These are phyloP conservation scores for Drosophila lacicola DNA, from an alignment of 2,888 invertebrate genomes.

Conservation along the genomic window DNA sequence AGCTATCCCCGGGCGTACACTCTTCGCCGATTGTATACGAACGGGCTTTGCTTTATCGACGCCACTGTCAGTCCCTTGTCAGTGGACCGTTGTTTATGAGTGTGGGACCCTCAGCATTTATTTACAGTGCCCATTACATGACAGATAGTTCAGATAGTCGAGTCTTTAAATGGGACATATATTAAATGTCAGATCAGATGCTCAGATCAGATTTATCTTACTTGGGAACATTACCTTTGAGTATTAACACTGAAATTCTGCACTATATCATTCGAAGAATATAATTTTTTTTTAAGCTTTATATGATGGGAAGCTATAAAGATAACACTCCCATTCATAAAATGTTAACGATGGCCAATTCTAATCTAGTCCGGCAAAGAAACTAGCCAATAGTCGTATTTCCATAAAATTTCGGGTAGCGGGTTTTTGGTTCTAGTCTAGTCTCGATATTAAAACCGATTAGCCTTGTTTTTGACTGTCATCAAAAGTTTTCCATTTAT, in stretches of 20 bases:
- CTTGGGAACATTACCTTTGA: not conserved
- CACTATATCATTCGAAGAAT: not conserved
- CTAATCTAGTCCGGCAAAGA: slow-evolving; percentile 5
- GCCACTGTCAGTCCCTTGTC: slow-evolving; percentile 68
- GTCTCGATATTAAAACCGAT: too few species aligned
- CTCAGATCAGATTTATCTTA: not conserved
- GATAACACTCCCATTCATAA: slow-evolving; percentile 55
- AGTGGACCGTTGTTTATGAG: slow-evolving; percentile 70
- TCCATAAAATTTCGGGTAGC: not conserved
- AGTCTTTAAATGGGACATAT: slow-evolving; percentile 22
- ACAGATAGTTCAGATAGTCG: slow-evolving; percentile 46
- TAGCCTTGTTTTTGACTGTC: too few species aligned
- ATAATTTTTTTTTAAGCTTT: not conserved
- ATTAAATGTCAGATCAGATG: not conserved
- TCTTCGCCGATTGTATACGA: slow-evolving; percentile 37
- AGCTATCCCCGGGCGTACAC: not conserved
- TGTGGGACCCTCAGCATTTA: slow-evolving; percentile 21
- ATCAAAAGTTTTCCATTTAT: too few species aligned
- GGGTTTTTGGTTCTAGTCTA: not conserved
- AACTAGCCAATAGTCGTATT: not conserved
- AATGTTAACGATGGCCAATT: not conserved
- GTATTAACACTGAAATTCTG: not conserved
- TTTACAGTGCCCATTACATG: slow-evolving; percentile 31
- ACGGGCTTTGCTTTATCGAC: slow-evolving; percentile 62
- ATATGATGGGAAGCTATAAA: slow-evolving; percentile 48